Evolutionary conservation across 2,888 invertebrate genomes (phyloP).

Genomic region (Archips xylosteana): DNA sequence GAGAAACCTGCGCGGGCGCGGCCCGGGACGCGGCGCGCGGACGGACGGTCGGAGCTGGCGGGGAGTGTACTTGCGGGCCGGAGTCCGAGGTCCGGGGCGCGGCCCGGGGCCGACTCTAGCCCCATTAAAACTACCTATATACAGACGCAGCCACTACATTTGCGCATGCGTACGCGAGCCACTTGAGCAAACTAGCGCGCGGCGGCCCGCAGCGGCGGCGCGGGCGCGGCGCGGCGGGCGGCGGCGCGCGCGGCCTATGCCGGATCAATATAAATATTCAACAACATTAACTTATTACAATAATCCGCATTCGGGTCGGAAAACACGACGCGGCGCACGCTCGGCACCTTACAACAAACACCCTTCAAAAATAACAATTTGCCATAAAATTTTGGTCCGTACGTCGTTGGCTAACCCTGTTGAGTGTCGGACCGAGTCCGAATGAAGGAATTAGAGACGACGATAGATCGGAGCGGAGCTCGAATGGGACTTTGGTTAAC

Average conservation of each 20-base stretch:
- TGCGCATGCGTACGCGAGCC: slow-evolving; percentile 73
- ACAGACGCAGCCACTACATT: slow-evolving; percentile 76
- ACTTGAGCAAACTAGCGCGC: slow-evolving; percentile 75
- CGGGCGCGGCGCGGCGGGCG: slow-evolving; percentile 35
- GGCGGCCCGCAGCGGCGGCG: slow-evolving; percentile 48
- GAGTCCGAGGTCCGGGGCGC: slow-evolving; percentile 56
- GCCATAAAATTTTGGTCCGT: slow-evolving; percentile 69
- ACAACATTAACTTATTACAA: slow-evolving; percentile 58
- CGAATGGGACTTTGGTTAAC: slow-evolving; percentile 80
- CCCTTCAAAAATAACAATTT: slow-evolving; percentile 61
- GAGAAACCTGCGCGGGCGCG: slow-evolving; percentile 55
- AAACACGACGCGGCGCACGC: slow-evolving; percentile 54
- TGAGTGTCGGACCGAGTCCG: slow-evolving; percentile 66
- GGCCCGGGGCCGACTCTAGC: slow-evolving; percentile 52
- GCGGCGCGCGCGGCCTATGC: slow-evolving; percentile 51
- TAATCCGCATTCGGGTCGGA: slow-evolving; percentile 53
- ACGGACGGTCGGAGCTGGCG: slow-evolving; percentile 57
- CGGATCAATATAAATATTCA: slow-evolving; percentile 62
- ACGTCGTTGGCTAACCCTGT: slow-evolving; percentile 75
- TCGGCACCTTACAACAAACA: slow-evolving; percentile 65
- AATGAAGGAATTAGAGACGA: slow-evolving; percentile 66
- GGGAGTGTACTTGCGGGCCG: slow-evolving; percentile 55
- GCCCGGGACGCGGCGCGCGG: slow-evolving; percentile 46
- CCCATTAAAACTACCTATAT: slow-evolving; percentile 75
- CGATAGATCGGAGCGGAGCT: slow-evolving; percentile 62